Conservation (phyloP, 2,797 vertebrate genomes). For the Pelodytes ibericus region DNA sequence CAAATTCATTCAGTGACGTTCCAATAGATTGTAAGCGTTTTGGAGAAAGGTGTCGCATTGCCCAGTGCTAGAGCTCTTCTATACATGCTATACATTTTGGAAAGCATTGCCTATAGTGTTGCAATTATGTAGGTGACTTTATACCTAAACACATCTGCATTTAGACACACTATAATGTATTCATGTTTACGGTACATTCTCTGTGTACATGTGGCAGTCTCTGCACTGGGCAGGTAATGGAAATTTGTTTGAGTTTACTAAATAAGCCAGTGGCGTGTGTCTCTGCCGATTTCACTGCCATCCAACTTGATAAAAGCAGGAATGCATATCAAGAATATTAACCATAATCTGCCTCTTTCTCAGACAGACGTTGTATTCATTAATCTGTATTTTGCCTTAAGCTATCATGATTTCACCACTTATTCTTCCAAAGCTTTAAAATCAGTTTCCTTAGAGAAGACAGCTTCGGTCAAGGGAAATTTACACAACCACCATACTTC, state of each 20-base stretch:
- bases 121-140: neutral
- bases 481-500: slow-evolving; percentile 54
- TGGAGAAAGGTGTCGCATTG: too few relatives aligned
- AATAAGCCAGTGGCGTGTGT: slow-evolving; percentile 31
- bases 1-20: neutral
- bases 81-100: neutral
- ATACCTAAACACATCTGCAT: neutral
- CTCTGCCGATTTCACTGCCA: slow-evolving; percentile 48
- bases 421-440: slow-evolving; percentile 45
- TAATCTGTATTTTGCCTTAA: slow-evolving; percentile 37
- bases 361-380: slow-evolving; percentile 29
- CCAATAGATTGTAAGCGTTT: neutral
- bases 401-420: slow-evolving; percentile 49
- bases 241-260: slow-evolving; percentile 34
- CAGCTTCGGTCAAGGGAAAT: slow-evolving; percentile 47
- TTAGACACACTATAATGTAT: slow-evolving; percentile 8
- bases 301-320: slow-evolving; percentile 55
- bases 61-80: neutral
- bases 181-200: neutral
- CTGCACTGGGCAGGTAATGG: slow-evolving; percentile 30
- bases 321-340: slow-evolving; percentile 57
- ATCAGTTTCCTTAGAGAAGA: slow-evolving; percentile 43
- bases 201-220: slow-evolving; percentile 31
- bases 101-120: neutral
- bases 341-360: slow-evolving; percentile 46